These are phyloP conservation scores for Thera britannica DNA, from an alignment of 2,888 invertebrate species.

Conservation along the genomic window DNA sequence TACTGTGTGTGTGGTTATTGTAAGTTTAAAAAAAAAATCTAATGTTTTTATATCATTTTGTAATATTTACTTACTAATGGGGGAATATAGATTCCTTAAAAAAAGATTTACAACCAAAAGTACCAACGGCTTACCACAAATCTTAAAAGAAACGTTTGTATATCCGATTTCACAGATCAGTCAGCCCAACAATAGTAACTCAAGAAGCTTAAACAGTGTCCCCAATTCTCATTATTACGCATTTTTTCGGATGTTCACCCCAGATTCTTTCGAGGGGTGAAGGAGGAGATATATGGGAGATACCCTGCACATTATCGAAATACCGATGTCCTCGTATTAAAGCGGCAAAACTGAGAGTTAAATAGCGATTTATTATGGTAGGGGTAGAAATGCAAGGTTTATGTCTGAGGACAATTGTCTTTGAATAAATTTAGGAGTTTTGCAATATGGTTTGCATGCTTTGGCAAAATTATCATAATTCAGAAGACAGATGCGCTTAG, in stretches of 20 bases:
- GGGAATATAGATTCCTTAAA: background rate
- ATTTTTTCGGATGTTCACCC: conserved; percentile 79
- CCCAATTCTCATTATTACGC: conserved; percentile 78
- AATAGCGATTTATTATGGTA: conserved; percentile 76
- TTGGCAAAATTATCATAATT: background rate
- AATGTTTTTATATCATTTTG: too few species aligned
- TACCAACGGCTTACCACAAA: background rate
- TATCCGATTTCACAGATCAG: conserved; percentile 29
- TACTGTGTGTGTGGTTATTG: too few species aligned
- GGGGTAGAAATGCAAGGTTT: conserved; percentile 43
- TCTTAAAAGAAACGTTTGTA: conserved; percentile 9
- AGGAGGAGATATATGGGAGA: conserved; percentile 75
- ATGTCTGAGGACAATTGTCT: conserved; percentile 29
- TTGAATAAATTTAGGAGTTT: conserved; percentile 40
- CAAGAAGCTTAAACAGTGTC: conserved; percentile 48
- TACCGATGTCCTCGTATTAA: conserved; percentile 80
- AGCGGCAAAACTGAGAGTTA: conserved; percentile 77
- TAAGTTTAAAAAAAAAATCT: too few species aligned
- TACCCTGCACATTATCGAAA: conserved; percentile 82
- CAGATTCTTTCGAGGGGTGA: conserved; percentile 56
- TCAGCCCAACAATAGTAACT: conserved; percentile 30
- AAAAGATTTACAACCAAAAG: background rate
- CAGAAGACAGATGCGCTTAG: background rate
- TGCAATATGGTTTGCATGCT: background rate
- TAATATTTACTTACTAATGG: too few species aligned